Conservation (phyloP, 2,113 vertebrate genomes). For the Dicerorhinus sumatrensis region DNA sequence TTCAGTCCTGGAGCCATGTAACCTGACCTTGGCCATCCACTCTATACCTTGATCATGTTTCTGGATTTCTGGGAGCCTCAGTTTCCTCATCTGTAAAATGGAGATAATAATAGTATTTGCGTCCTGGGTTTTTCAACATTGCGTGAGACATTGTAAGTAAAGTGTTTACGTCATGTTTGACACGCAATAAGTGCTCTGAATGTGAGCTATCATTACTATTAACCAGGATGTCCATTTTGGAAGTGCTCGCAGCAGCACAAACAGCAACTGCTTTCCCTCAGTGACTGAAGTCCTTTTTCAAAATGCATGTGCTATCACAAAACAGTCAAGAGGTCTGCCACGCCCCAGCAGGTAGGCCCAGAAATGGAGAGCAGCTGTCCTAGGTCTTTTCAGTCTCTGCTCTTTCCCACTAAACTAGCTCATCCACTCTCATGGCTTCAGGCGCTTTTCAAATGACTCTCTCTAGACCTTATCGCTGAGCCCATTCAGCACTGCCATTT, state of each 20-base stretch:
- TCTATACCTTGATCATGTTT: background rate
- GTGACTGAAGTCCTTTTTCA: background rate
- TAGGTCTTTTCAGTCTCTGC: background rate
- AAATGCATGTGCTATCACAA: background rate
- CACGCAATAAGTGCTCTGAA: background rate
- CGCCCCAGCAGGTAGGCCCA: background rate
- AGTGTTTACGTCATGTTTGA: background rate
- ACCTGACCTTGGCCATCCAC: background rate
- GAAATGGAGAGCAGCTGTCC: background rate
- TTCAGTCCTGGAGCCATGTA: background rate
- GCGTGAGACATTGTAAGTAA: background rate
- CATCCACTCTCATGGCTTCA: background rate
- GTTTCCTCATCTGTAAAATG: background rate
- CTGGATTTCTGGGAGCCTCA: background rate
- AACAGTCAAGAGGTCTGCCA: background rate
- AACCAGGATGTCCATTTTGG: background rate
- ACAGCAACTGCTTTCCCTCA: background rate
- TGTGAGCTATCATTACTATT: background rate
- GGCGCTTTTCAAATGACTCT: background rate
- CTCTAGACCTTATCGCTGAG: background rate
- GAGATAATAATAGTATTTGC: background rate
- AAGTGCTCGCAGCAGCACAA: background rate
- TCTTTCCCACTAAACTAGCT: background rate
- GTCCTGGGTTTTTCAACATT: background rate
- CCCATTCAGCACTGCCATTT: background rate